These are phyloP conservation scores for Philonicus albiceps DNA, from an alignment of 2,888 invertebrate genomes.

Conservation along the genomic window DNA sequence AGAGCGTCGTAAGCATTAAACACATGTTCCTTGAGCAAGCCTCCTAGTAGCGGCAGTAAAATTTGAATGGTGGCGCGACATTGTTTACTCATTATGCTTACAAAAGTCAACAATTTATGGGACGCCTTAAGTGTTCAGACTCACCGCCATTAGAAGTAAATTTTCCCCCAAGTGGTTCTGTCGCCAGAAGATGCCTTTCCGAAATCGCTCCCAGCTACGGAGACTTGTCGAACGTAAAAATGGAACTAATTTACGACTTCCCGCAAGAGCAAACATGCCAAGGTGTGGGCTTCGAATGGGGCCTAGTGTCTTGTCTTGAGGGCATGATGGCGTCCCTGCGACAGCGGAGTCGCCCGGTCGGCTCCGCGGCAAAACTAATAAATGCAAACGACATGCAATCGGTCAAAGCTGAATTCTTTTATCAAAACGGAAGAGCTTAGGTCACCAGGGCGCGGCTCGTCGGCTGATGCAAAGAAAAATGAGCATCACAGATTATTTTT, in stretches of 20 bases:
- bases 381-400: slow-evolving; percentile 39
- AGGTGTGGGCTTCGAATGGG: background rate
- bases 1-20: background rate
- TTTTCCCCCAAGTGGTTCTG: background rate
- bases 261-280: slow-evolving; percentile 24
- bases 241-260: slow-evolving; percentile 24
- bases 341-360: background rate
- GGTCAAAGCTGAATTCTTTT: slow-evolving; percentile 26
- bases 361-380: background rate
- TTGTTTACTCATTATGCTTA: background rate
- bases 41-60: background rate
- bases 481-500: background rate
- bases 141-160: background rate
- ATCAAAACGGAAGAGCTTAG: background rate
- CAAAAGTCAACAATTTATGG: background rate
- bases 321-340: background rate
- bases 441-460: background rate
- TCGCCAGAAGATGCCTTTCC: background rate
- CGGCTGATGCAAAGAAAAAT: background rate
- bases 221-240: background rate
- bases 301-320: background rate
- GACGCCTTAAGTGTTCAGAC: background rate
- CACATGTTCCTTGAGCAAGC: background rate
- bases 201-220: background rate
- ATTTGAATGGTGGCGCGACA: background rate